Conservation (phyloP, 2,113 vertebrate species). For the Casuarius casuarius region DNA sequence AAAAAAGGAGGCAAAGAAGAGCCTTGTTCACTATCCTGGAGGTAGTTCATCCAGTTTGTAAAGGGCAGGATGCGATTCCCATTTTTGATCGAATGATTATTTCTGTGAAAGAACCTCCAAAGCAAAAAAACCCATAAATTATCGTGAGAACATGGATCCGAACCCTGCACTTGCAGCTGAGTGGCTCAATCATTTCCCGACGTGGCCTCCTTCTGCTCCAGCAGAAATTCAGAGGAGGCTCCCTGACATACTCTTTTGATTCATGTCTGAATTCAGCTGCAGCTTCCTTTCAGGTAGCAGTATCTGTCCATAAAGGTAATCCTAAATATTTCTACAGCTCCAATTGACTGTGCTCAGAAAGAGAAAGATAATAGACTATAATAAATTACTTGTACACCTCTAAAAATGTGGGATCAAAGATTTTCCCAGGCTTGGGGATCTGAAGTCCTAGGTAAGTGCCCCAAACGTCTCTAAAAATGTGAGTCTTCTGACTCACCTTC, state of each 20-base stretch:
- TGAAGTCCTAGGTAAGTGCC: not conserved
- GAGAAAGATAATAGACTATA: not conserved
- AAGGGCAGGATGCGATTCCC: not conserved
- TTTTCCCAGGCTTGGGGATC: not conserved
- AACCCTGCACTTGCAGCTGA: not conserved
- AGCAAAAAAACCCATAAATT: not conserved
- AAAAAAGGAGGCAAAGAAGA: not conserved
- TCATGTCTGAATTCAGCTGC: not conserved
- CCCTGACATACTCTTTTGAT: not conserved
- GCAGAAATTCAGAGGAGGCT: not conserved
- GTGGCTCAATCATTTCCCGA: not conserved
- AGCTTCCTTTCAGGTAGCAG: not conserved
- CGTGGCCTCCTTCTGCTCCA: not conserved
- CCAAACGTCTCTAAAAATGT: not conserved
- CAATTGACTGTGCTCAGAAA: not conserved
- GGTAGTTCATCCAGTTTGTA: not conserved
- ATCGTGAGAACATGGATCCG: not conserved
- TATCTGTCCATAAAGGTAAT: not conserved
- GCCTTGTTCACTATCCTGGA: not conserved
- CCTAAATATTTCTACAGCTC: not conserved
- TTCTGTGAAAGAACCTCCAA: not conserved
- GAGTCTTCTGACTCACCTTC: not conserved
- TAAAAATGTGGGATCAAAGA: not conserved
- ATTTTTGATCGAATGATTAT: not conserved
- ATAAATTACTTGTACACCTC: not conserved